Percentiles rank a stretch among this genome's conserved stretches.
phyloP scores from a whole-genome alignment of 2,888 invertebrate genomes.

The Tipula lateralis region DNA sequence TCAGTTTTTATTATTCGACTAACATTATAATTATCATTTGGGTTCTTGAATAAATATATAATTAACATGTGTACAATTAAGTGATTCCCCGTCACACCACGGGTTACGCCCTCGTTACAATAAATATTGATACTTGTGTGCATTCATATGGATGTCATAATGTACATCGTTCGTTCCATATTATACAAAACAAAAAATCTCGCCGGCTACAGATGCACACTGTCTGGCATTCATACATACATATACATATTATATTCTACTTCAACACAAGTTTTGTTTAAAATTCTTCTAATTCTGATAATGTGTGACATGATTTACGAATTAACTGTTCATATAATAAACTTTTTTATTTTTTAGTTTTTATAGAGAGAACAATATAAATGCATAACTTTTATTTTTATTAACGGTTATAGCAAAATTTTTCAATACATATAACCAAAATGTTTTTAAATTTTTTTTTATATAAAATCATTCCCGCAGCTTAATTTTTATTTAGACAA shows the following conservation, averaged over 20 bases:
- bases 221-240: neutral
- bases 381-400: neutral
- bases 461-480: neutral
- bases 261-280: neutral
- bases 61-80: slow-evolving; percentile 11
- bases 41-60: neutral
- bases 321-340: neutral
- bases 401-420: neutral
- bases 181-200: neutral
- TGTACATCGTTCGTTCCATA: neutral
- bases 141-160: neutral
- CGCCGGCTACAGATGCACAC: neutral
- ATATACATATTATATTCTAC: neutral
- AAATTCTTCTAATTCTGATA: neutral
- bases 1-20: neutral
- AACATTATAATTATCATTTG: neutral
- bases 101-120: neutral
- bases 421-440: neutral
- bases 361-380: neutral
- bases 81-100: neutral
- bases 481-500: neutral
- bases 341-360: neutral
- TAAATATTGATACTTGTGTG: neutral
- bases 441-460: neutral
- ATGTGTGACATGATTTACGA: neutral